Evolutionary conservation across 2,797 vertebrate species (phyloP), one percentile per base, ranked within the genome.

Genomic region (Poecilia wingei): DNA sequence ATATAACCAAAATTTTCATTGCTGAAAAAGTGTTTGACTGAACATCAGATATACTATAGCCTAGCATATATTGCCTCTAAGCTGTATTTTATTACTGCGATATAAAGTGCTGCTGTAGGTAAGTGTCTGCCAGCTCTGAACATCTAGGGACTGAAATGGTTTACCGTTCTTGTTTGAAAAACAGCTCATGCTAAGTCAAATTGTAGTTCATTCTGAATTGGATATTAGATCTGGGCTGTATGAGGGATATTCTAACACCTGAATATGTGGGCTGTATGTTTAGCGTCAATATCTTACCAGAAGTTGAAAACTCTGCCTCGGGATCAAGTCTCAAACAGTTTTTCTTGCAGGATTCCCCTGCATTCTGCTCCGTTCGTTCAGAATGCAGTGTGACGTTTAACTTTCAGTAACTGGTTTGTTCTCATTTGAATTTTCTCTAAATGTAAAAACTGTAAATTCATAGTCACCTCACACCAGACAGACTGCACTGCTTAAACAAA

Each of bases 361-460:
- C 3, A 14, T 43, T 39, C 64, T 2, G 4, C 64, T 68, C 6
- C 7, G 7, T 64, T 36, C 18, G 36, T 64, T 20, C 61, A 36
- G 33, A 36, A 64, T 18, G 22, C 22, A 69, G 39, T 69, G 66
- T n/a, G 5, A 3, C 39, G 25, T 43, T 41, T 6, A n/a, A 12
- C 66, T 69, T 43, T 14, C 1, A n/a, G 2, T n/a, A 6, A 69
- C 36, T 14, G 36, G 4, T 41, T 36, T 18, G 33, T 64, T 66
- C 33, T 39, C 33, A 20, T 73, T 76, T 81, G 86, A 86, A 12
- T 90, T 79, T 81, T 77, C 86, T 12, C 16, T 69, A 41, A 53
- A 51, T 55, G 69, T 57, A 81, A 22, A 76, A 87, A 82, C 64
- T 73, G 70, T 79, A 87, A 78, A 88, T 82, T 82, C 64, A 76